Conservation (phyloP, 2,113 vertebrate species). For the Chrysochloris asiatica region DNA sequence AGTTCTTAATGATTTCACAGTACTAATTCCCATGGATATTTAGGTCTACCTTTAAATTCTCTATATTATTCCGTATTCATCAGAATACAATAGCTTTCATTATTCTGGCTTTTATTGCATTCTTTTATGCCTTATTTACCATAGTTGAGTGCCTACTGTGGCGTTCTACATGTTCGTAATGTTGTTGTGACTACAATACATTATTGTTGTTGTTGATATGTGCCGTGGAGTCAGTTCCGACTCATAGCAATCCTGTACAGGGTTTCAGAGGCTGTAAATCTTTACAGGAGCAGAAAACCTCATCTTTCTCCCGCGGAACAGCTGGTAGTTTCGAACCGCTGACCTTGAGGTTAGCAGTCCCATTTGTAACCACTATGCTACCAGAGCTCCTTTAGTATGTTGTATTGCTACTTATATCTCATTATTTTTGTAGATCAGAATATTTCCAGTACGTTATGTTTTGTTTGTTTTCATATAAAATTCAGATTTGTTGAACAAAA, state of each 20-base stretch:
- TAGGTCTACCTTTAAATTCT: neutral
- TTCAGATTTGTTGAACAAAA: constrained; percentile 8
- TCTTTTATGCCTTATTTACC: neutral
- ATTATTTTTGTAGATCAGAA: neutral
- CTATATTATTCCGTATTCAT: neutral
- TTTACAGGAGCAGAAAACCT: too few relatives aligned
- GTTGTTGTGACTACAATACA: too few relatives aligned
- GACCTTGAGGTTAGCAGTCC: too few relatives aligned
- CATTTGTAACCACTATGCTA: too few relatives aligned
- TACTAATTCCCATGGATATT: neutral
- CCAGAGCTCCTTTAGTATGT: neutral
- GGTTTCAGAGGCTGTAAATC: too few relatives aligned
- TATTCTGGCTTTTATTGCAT: neutral
- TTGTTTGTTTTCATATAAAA: neutral
- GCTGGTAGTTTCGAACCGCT: too few relatives aligned
- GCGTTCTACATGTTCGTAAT: neutral
- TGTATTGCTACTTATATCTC: neutral
- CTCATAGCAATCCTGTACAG: too few relatives aligned
- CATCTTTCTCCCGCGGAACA: too few relatives aligned
- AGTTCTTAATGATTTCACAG: neutral
- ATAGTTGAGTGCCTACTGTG: neutral
- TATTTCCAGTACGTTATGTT: neutral
- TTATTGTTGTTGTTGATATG: too few relatives aligned
- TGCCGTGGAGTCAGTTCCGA: too few relatives aligned
- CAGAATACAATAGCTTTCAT: neutral